Base-by-base conservation (phyloP, 2,888 invertebrate genomes). In the Strigamia maritima region DNA sequence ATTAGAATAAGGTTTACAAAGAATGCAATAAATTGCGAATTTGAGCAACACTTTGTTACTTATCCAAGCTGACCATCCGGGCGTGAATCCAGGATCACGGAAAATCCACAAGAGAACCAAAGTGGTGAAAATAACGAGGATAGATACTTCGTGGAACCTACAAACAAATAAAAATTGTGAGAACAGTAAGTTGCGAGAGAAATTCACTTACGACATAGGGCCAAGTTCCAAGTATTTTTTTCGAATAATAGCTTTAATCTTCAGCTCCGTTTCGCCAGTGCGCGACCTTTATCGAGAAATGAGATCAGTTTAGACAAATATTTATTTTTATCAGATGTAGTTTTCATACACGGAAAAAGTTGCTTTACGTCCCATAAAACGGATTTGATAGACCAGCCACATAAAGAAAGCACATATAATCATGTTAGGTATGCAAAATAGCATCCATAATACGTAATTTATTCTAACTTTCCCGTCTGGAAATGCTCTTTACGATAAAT, bases 391-490 rank as follows among this genome's bases (percentile, higher is more conserved):
- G 35, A 79, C 80, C 16, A 76, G 2, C 80, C 81, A 81, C 14
- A 80, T 74, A 6, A 80, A 28, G 16, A 78, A 10, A 10, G 81
- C 44, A n/a, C 76, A 75, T 6, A 81, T 12, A 26, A 81, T 26
- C 54, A 79, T 44, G 22, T 79, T 79, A 6, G 81, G 81, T 2
- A 80, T 35, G 24, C 78, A 78, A 76, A 81, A 81, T 16, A 79
- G 70, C 70, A 81, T 78, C 81, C 81, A 81, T 4, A 54, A 12
- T 14, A 54, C 3, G 28, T 54, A 79, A 60, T 77, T 54, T 12
- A 54, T 19, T 19, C 12, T n/a, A 19, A 22, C 49, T 7, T 44
- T 22, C 2, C 24, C 31, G 22, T 31, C 14, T 24, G 31, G 31
- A 76, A 6, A 49, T 19, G 10, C 24, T 19, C 49, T 49, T 35